A percentile compares a stretch with the other conserved stretches of the same genome.
Conservation (phyloP, 2,797 vertebrate species). For the Sebastes matsubarae region DNA sequence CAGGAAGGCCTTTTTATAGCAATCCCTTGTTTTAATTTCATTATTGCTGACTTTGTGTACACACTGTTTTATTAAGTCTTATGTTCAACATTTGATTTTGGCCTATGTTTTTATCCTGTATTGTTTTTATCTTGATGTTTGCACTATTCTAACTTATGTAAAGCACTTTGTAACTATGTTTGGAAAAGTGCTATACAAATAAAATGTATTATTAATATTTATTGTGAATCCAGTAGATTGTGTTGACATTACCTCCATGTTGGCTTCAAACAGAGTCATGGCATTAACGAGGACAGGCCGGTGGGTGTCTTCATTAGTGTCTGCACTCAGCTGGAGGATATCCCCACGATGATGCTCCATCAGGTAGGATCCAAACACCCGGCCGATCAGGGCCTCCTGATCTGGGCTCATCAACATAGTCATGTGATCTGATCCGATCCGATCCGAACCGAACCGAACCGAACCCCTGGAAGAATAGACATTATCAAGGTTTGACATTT, state of each 20-base stretch:
- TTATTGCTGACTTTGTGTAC: no score
- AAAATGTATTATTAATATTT: no score
- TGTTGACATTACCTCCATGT: slow-evolving; percentile 88
- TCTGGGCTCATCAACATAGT: slow-evolving; percentile 81
- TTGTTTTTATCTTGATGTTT: no score
- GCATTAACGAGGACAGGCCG: slow-evolving; percentile 90
- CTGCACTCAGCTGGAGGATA: slow-evolving; percentile 82
- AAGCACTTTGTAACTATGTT: no score
- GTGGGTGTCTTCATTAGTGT: slow-evolving; percentile 82
- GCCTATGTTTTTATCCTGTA: no score
- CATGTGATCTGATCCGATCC: not conserved
- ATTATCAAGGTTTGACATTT: not conserved
- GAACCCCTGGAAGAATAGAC: not conserved
- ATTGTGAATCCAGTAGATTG: not conserved
- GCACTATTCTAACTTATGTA: no score
- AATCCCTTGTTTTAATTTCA: no score
- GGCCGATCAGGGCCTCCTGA: slow-evolving; percentile 85
- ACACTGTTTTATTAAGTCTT: no score
- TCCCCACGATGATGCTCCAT: slow-evolving; percentile 87
- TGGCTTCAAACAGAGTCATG: slow-evolving; percentile 94
- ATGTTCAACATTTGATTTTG: no score
- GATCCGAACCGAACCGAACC: no score
- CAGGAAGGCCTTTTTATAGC: no score
- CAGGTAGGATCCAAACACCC: slow-evolving; percentile 90
- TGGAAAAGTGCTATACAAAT: no score